Conservation (phyloP, 2,113 vertebrate species). For the Cranoglanis bouderius region DNA sequence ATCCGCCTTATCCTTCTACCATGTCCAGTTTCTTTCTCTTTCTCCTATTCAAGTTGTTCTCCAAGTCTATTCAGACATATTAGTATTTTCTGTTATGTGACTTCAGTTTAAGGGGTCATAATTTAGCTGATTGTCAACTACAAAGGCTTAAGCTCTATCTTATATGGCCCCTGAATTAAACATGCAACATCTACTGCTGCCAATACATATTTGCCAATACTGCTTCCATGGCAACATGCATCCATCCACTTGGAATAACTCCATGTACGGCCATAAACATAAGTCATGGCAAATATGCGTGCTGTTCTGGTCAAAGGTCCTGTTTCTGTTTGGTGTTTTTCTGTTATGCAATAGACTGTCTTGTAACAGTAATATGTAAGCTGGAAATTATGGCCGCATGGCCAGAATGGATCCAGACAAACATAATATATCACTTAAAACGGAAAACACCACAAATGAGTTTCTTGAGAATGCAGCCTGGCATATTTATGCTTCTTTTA, state of each 20-base stretch:
- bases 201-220: constrained; percentile 35
- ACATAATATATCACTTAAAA: background rate
- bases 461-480: constrained; percentile 7
- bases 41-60: background rate
- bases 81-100: background rate
- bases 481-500: constrained; percentile 5
- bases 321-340: constrained; percentile 4
- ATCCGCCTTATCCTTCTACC: background rate
- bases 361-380: background rate
- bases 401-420: background rate
- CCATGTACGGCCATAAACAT: constrained; percentile 33
- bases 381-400: background rate
- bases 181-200: constrained; percentile 1
- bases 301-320: constrained; percentile 18
- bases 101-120: background rate
- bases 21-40: background rate
- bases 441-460: background rate
- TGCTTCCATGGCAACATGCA: constrained; percentile 57
- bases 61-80: background rate
- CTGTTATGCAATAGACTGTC: background rate
- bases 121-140: background rate
- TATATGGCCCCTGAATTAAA: constrained; percentile 7
- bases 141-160: background rate
- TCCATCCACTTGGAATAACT: constrained; percentile 42
- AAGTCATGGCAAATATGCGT: constrained; percentile 26